These are phyloP conservation scores for Polyodon spathula DNA, from an alignment of 2,113 vertebrate species.

Conservation along the genomic window DNA sequence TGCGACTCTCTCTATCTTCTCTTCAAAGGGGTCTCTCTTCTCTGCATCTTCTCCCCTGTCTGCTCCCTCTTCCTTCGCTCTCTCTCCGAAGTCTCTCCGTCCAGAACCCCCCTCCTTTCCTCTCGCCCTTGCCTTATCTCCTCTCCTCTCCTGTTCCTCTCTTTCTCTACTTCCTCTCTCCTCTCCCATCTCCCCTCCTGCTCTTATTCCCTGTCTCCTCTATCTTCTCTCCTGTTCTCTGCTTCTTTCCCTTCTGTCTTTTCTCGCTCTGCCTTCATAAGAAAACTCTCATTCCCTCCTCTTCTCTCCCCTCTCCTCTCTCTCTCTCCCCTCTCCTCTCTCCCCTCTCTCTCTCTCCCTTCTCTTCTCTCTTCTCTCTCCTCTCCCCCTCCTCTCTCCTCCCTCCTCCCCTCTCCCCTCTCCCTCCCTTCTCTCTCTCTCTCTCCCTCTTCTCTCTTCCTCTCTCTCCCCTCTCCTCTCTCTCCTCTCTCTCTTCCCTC, in stretches of 20 bases:
- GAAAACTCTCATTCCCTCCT: neutral
- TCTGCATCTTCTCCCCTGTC: neutral
- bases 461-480: neutral
- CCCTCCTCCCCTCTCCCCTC: neutral
- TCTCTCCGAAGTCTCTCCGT: too few species aligned
- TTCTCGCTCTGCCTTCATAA: neutral
- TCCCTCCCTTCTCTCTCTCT: constrained; percentile 3
- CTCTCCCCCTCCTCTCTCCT: neutral
- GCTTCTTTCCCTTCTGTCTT: too few species aligned
- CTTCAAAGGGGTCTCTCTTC: too few species aligned
- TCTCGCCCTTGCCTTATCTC: too few species aligned
- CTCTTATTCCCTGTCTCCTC: too few species aligned
- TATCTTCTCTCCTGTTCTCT: neutral
- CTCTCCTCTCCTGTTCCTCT: too few species aligned
- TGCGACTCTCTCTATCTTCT: too few species aligned
- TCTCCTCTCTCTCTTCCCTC: too few species aligned
- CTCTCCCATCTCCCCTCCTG: too few species aligned
- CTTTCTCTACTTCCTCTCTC: too few species aligned
- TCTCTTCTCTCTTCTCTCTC: constrained; percentile 1
- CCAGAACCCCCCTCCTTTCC: too few species aligned
- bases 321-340: neutral
- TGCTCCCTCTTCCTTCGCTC: constrained; percentile 4
- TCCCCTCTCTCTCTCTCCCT: neutral
- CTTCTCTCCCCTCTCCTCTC: neutral
- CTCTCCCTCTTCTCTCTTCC: neutral